These are phyloP conservation scores for Scaptomyza flava DNA, from an alignment of 2,888 invertebrate genomes.

Conservation along the genomic window DNA sequence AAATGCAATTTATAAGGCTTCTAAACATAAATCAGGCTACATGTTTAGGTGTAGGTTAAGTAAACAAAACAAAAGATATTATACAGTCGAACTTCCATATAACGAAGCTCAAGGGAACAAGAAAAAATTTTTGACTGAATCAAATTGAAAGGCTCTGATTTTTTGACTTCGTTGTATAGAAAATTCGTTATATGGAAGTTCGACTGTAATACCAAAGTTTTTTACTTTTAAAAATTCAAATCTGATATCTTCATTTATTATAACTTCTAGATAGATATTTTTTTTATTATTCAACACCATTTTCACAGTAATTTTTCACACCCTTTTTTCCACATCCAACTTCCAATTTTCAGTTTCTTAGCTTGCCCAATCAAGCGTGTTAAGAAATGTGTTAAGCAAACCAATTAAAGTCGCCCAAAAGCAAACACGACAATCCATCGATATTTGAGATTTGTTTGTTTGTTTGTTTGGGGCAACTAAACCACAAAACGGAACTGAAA, in stretches of 20 bases:
- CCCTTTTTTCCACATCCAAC: neutral
- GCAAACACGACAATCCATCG: slow-evolving; percentile 44
- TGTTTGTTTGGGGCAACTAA: slow-evolving; percentile 40
- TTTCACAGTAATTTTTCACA: neutral
- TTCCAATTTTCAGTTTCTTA: slow-evolving; percentile 10
- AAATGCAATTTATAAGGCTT: slow-evolving; percentile 22
- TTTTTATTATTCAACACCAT: neutral
- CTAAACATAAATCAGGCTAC: slow-evolving; percentile 1
- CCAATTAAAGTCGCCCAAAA: slow-evolving; percentile 60
- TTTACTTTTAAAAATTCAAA: too few species aligned
- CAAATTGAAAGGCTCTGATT: too few species aligned
- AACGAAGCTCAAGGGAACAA: too few species aligned
- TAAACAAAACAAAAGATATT: too few species aligned
- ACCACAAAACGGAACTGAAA: slow-evolving; percentile 53
- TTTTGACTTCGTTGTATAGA: too few species aligned
- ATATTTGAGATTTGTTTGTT: slow-evolving; percentile 54
- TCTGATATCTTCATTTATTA: too few species aligned
- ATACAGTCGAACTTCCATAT: too few species aligned
- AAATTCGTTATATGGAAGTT: too few species aligned
- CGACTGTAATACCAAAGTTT: too few species aligned
- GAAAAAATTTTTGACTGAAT: too few species aligned
- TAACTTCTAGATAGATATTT: neutral
- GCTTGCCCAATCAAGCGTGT: slow-evolving; percentile 10
- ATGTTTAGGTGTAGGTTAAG: too few species aligned
- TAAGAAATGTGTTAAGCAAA: slow-evolving; percentile 61